Evolutionary conservation across 2,113 vertebrate genomes (phyloP).

Genomic region (Esox niger): DNA sequence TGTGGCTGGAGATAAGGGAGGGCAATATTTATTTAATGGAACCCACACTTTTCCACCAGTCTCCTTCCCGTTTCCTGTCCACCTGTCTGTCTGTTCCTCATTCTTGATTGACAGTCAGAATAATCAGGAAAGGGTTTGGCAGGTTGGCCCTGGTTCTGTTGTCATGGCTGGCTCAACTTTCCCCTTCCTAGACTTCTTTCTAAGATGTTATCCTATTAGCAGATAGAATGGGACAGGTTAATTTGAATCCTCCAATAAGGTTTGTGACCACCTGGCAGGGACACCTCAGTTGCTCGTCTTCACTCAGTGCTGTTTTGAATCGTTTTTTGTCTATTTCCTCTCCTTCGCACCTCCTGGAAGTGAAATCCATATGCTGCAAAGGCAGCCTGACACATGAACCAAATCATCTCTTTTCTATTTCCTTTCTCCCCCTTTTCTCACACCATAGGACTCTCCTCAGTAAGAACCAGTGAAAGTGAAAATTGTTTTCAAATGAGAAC

Average conservation of each 20-base stretch:
- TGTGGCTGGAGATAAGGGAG: neutral
- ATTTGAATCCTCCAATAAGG: constrained; percentile 14
- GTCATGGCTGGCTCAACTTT: constrained; percentile 25
- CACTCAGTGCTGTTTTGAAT: no score
- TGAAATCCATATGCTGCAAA: constrained; percentile 4
- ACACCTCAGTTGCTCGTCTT: neutral
- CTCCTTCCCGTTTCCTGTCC: constrained; percentile 51
- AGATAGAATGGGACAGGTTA: constrained; percentile 20
- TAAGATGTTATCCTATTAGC: constrained; percentile 32
- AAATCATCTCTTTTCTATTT: neutral
- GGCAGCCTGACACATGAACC: neutral
- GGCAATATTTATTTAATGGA: neutral
- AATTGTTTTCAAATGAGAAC: constrained; percentile 8
- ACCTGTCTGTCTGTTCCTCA: constrained; percentile 33
- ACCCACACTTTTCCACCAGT: neutral
- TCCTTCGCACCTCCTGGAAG: neutral
- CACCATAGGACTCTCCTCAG: neutral
- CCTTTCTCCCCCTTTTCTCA: neutral
- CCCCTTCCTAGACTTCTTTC: constrained; percentile 29
- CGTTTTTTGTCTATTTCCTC: neutral
- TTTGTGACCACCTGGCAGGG: neutral
- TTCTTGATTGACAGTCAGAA: constrained; percentile 56
- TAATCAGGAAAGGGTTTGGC: constrained; percentile 53
- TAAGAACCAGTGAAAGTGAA: constrained; percentile 2
- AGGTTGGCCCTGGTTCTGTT: constrained; percentile 20